Evolutionary conservation across 2,888 invertebrate genomes (phyloP).

Genomic region (Leptopilina drosophilae): DNA sequence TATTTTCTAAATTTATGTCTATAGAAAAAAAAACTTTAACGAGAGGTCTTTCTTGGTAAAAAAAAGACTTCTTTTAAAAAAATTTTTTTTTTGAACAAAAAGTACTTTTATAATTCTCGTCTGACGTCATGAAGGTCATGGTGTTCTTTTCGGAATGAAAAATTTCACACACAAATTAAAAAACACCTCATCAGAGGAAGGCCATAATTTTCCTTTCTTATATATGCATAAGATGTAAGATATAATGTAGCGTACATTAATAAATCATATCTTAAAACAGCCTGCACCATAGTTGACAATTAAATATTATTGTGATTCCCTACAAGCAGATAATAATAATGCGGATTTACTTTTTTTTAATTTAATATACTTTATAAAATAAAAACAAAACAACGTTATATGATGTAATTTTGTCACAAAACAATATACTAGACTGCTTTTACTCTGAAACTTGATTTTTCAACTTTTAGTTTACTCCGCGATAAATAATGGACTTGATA

Average conservation of each 20-base stretch:
- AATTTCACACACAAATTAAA: not conserved
- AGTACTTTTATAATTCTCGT: no score
- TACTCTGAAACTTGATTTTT: slow-evolving; percentile 2
- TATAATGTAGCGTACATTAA: not conserved
- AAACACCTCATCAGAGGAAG: not conserved
- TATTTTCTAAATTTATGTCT: no score
- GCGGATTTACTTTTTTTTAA: not conserved
- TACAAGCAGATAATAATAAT: no score
- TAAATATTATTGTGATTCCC: no score
- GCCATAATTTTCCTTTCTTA: not conserved
- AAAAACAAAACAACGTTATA: not conserved
- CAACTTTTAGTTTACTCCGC: not conserved
- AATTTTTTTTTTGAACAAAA: no score
- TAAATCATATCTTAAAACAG: not conserved
- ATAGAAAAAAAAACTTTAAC: no score
- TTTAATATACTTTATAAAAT: not conserved
- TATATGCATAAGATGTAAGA: not conserved
- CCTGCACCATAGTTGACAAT: no score
- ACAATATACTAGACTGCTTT: not conserved
- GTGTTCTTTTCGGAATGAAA: not conserved
- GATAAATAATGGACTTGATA: slow-evolving; percentile 8
- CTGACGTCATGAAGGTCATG: no score
- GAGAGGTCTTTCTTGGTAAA: no score
- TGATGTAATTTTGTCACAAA: not conserved
- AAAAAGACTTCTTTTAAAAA: no score